phyloP scores from a whole-genome alignment of 2,113 vertebrate genomes.

The Mormoops blainvillei region DNA sequence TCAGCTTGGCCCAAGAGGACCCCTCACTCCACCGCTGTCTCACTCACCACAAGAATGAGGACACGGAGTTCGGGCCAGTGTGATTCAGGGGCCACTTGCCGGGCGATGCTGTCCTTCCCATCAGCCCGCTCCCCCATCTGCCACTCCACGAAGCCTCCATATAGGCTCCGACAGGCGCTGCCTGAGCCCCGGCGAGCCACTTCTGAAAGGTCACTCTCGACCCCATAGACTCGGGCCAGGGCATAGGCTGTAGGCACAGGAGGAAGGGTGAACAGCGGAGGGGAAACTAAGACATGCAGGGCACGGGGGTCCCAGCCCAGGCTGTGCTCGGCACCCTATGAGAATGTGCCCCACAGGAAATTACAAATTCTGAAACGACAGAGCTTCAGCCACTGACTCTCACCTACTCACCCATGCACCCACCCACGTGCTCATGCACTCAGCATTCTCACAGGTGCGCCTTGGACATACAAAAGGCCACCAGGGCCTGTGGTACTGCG shows the following conservation, averaged over 20 bases:
- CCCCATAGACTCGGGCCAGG: constrained; percentile 85
- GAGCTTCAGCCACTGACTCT: not conserved
- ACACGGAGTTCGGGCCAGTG: constrained; percentile 94
- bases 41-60: constrained; percentile 93
- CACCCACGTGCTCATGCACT: too few species aligned
- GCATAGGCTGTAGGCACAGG: constrained; percentile 81
- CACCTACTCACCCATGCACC: not conserved
- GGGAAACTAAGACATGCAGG: not conserved
- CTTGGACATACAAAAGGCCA: not conserved
- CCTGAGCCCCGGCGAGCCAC: constrained; percentile 95
- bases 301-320: not conserved
- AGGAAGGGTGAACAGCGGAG: accelerated
- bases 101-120: constrained; percentile 92
- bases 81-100: constrained; percentile 88
- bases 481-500: not conserved
- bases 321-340: not conserved
- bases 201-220: constrained; percentile 89
- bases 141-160: constrained; percentile 96
- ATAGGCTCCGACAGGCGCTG: constrained; percentile 93
- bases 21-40: not conserved
- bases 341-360: not conserved
- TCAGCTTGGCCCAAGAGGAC: not conserved
- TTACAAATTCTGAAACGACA: not conserved
- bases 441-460: not conserved
- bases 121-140: constrained; percentile 86